A percentile compares a stretch with the other conserved stretches of the same genome.
phyloP scores from a whole-genome alignment of 2,113 vertebrate species.

The Crotalus tigris region DNA sequence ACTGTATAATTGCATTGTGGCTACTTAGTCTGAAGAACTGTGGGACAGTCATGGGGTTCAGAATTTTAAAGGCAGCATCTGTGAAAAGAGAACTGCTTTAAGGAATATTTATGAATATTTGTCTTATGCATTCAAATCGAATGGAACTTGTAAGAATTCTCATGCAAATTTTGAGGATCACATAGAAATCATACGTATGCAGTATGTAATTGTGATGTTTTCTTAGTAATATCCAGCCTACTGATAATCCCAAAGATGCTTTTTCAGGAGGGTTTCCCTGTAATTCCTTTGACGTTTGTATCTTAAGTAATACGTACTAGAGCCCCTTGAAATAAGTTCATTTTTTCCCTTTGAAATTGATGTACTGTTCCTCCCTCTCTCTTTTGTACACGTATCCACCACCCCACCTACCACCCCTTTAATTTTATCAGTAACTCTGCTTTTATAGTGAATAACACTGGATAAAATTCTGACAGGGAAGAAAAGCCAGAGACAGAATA shows the following conservation, averaged over 20 bases:
- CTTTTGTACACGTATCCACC: background rate
- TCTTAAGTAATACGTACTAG: constrained; percentile 28
- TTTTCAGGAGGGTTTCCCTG: constrained; percentile 3
- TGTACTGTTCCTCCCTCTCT: constrained; percentile 8
- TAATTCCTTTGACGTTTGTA: constrained; percentile 48
- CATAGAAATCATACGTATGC: background rate
- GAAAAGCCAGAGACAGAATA: background rate
- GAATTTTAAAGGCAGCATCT: constrained; percentile 99
- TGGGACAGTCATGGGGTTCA: constrained; percentile 92
- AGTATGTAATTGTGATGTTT: background rate
- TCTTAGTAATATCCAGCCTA: background rate
- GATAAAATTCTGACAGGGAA: background rate
- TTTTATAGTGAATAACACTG: background rate
- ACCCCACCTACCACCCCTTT: too few species aligned
- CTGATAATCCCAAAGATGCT: background rate
- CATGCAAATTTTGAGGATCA: background rate
- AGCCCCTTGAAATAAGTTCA: constrained; percentile 33
- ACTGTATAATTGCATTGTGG: constrained; percentile 97
- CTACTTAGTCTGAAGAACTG: constrained; percentile 95
- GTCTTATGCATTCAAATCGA: background rate
- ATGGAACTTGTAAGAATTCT: background rate
- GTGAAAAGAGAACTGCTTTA: constrained; percentile 67
- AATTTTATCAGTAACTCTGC: background rate
- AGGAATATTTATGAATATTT: background rate
- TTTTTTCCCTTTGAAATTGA: constrained; percentile 33